Evolutionary conservation across 2,888 invertebrate species (phyloP), one percentile per base, ranked within the genome.

Genomic region (Drosophila robusta): DNA sequence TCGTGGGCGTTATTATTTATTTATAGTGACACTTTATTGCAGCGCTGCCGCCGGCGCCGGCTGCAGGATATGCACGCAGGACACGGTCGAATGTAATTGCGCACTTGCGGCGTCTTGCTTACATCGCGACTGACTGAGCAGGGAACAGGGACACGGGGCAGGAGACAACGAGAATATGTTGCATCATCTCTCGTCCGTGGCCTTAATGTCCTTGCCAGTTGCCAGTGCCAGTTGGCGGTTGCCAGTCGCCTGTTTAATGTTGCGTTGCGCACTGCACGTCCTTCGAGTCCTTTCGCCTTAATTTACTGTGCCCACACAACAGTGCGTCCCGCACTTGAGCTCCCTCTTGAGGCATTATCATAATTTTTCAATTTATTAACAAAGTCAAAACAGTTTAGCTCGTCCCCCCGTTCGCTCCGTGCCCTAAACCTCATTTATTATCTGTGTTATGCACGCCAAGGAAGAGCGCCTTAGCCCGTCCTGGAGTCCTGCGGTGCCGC

Each of bases 291-390:
- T 75, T 68, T 78, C 62, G 71, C 66, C 78, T 87, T 74, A 89
- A 89, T 89, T 89, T 85, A 89, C 69, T 85, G 82, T 71, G 70
- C 75, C 68, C 77, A 75, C 78, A 84, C 84, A 83, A 50, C 36
- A 50, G 78, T 75, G 57, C 38, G 58, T 56, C 60, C 26, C 9
- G 41, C 16, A 42, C 54, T 70, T 64, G 42, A 50, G 39, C 47
- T 49, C 55, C 18, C 52, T 22, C n/a, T 34, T 29, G 44, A 18
- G 75, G 75, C 87, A 85, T 85, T 85, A 85, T 89, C 85, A 85
- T 85, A 89, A 85, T 89, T 89, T 87, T 85, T 87, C 85, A 89
- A 85, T 85, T 85, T 85, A 85, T 85, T 85, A 89, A 85, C 87
- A 89, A 87, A 85, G 85, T 85, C 89, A 85, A 89, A 85, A 85